These are phyloP conservation scores for Mellivora capensis DNA, from an alignment of 2,113 vertebrate genomes.

Conservation along the genomic window DNA sequence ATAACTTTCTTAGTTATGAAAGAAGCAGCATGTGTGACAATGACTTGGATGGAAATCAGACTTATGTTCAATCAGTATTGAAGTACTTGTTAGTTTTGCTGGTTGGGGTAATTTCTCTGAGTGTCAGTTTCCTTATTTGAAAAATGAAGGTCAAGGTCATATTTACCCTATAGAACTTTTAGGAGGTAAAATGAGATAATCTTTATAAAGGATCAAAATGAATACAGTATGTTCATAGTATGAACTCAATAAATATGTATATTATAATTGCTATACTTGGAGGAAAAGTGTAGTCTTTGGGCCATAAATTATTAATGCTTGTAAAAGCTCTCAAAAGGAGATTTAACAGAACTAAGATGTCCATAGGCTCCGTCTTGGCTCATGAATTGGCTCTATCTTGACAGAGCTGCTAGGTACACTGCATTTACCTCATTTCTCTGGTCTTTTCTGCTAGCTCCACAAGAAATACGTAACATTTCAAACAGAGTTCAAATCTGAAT, in stretches of 20 bases:
- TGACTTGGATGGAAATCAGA: background rate
- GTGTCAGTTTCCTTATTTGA: background rate
- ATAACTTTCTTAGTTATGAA: background rate
- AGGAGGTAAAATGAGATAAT: background rate
- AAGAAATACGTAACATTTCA: background rate
- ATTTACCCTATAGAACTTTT: background rate
- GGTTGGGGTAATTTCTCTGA: background rate
- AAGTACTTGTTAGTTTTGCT: background rate
- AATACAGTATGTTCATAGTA: background rate
- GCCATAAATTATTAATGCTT: background rate
- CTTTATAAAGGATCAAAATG: background rate
- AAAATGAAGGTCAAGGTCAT: background rate
- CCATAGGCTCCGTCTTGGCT: background rate
- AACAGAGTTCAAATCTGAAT: background rate
- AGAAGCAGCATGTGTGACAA: background rate
- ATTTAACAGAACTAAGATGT: background rate
- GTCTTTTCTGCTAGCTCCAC: background rate
- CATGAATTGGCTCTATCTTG: background rate
- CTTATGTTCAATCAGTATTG: background rate
- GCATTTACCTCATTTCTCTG: background rate
- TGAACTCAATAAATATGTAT: background rate
- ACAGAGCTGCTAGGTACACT: background rate
- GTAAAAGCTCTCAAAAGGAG: background rate
- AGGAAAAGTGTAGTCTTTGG: background rate
- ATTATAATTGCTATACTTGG: background rate